Evolutionary conservation across 2,113 vertebrate species (phyloP).

Genomic region (Eptatretus burgeri): DNA sequence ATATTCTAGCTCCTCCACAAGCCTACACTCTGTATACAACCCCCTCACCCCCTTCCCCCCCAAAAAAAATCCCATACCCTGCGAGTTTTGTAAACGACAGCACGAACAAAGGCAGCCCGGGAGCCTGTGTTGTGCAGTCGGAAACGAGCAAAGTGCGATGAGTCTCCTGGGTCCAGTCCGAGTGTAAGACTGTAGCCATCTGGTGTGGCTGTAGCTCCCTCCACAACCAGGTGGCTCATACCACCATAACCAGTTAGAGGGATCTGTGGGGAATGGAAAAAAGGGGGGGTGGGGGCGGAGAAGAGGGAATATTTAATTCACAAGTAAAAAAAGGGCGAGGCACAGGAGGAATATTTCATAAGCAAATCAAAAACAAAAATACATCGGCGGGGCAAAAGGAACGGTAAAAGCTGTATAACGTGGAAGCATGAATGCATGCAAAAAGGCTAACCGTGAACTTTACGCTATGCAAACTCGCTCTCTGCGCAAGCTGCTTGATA

Average conservation of each 20-base stretch:
- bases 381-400: not conserved
- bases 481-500: conserved; percentile 55
- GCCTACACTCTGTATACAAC: no score
- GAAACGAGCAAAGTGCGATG: conserved; percentile 15
- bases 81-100: conserved; percentile 17
- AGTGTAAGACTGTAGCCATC: conserved; percentile 34
- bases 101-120: conserved; percentile 59
- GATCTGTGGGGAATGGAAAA: conserved; percentile 23
- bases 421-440: not conserved
- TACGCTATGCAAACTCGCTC: conserved; percentile 35
- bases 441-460: conserved; percentile 55
- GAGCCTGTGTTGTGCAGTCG: conserved; percentile 47
- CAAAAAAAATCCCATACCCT: no score
- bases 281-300: not conserved
- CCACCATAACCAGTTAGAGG: conserved; percentile 80
- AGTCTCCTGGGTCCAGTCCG: no score
- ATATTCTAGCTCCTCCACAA: no score
- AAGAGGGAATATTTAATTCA: no score
- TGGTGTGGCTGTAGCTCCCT: conserved; percentile 40
- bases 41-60: no score
- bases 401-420: not conserved
- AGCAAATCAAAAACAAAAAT: not conserved
- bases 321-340: no score
- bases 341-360: no score
- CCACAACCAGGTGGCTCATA: conserved; percentile 54